Evolutionary conservation across 2,888 invertebrate species (phyloP).

Genomic region (Panopea generosa): DNA sequence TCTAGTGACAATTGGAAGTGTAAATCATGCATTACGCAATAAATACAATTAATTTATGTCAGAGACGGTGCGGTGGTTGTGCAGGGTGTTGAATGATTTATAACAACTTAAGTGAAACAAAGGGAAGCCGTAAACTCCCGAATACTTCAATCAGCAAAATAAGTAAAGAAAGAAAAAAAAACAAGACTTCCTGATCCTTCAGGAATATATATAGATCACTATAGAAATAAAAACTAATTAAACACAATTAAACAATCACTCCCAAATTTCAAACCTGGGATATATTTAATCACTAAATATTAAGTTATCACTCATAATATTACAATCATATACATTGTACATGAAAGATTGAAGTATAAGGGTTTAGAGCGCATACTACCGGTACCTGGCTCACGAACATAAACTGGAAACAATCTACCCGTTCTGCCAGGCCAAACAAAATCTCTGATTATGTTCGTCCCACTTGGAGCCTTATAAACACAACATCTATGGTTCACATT

Average conservation of each 20-base stretch:
- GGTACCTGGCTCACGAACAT: slow-evolving; percentile 66
- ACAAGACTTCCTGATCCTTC: slow-evolving; percentile 21
- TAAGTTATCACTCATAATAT: slow-evolving; percentile 11
- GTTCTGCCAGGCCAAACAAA: slow-evolving; percentile 38
- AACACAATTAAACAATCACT: slow-evolving; percentile 15
- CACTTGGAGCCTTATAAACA: background rate
- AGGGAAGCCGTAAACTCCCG: slow-evolving; percentile 45
- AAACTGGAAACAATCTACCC: slow-evolving; percentile 64
- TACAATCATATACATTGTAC: slow-evolving; percentile 5
- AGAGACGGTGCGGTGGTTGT: background rate
- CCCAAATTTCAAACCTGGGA: slow-evolving; percentile 29
- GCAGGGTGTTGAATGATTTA: slow-evolving; percentile 35
- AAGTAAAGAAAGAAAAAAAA: slow-evolving; percentile 26
- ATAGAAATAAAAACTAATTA: slow-evolving; percentile 12
- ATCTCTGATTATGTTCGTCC: slow-evolving; percentile 5
- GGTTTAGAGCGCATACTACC: slow-evolving; percentile 10
- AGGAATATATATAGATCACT: slow-evolving; percentile 15
- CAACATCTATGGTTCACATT: background rate
- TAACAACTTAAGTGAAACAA: slow-evolving; percentile 65
- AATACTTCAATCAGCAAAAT: slow-evolving; percentile 58
- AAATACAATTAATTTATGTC: too few relatives aligned
- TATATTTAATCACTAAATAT: slow-evolving; percentile 13
- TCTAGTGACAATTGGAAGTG: too few relatives aligned
- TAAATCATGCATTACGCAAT: too few relatives aligned
- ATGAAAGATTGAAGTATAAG: slow-evolving; percentile 48